phyloP scores from a whole-genome alignment of 1,140 invertebrate species.

The Rhizoglyphus robini region DNA sequence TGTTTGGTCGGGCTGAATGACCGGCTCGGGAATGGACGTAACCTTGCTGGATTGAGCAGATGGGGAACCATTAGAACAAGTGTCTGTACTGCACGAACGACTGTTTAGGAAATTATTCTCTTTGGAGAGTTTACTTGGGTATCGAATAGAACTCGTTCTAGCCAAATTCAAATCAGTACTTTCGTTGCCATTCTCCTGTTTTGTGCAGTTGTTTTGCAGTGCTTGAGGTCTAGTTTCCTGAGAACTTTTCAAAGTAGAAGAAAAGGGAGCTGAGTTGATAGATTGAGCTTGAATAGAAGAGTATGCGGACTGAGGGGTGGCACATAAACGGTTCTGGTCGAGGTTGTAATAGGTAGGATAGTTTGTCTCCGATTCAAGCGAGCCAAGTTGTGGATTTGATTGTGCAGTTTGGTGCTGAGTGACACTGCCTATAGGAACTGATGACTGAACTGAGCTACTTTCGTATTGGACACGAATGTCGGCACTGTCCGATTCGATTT shows the following conservation, averaged over 20 bases:
- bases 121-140: not conserved
- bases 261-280: not conserved
- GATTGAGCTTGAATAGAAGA: constrained; percentile 13
- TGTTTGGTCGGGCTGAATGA: not conserved
- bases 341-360: constrained; percentile 28
- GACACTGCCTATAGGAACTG: not conserved
- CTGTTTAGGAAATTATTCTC: constrained; percentile 24
- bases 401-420: not conserved
- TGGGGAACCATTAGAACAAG: constrained; percentile 22
- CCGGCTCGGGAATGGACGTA: not conserved
- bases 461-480: constrained; percentile 23
- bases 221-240: not conserved
- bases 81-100: constrained; percentile 22
- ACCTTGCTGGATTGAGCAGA: not conserved
- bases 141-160: not conserved
- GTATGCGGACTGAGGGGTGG: constrained; percentile 22
- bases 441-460: not conserved
- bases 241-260: not conserved
- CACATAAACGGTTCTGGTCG: constrained; percentile 27
- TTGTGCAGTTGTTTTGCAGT: not conserved
- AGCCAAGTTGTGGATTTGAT: not conserved
- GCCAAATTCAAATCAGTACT: not conserved
- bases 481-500: constrained; percentile 25
- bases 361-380: constrained; percentile 23
- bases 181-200: not conserved